Evolutionary conservation across 2,113 vertebrate species (phyloP), one percentile per base, ranked within the genome.

Genomic region (Oryzias celebensis): DNA sequence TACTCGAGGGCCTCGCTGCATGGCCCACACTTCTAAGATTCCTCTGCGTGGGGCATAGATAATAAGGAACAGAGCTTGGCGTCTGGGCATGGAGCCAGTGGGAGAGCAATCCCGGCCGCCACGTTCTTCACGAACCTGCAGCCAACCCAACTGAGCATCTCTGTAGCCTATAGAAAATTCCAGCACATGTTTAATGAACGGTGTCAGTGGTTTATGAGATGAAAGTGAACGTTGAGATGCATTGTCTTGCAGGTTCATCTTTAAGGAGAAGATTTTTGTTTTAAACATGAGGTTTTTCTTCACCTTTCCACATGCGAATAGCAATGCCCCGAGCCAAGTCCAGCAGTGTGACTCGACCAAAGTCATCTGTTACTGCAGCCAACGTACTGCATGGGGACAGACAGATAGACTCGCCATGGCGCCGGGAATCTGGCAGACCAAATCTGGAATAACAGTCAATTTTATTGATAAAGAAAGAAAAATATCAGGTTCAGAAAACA

Each of bases 301-400:
- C 77, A 98, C 96, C 97, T 92, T 99, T 98, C 97, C 97, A 99
- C 97, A 99, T 99, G 65, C 97, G 94, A 68, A 98, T 87, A 52
- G 95, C 92, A 0, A 98, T 90, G 58, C 97, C 97, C 65, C 95
- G 90, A 28, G 91, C 81, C 73, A 99, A 91, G 74, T 99, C 96
- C 90, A 99, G 83, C 62, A 99, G 87, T 44, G 94, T 88, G 58
- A 99, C 93, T 71, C 97, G 91, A 36, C 97, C 97, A 80, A 98
- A 99, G 73, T 98, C 97, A 73, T 99, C 97, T 0, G 97, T 98
- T 54, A 98, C 95, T n/a, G 94, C 97, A 10, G 97, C 97, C 72
- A 98, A 82, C 0, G 94, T 95, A 85, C 94, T 97, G 90, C 97
- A 98, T 0, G 96, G 97, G 18, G 97, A 99, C 51, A 99, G 91